Evolutionary conservation across 2,797 vertebrate species (phyloP), one percentile per base, ranked within the genome.

Genomic region (Trachurus trachurus): DNA sequence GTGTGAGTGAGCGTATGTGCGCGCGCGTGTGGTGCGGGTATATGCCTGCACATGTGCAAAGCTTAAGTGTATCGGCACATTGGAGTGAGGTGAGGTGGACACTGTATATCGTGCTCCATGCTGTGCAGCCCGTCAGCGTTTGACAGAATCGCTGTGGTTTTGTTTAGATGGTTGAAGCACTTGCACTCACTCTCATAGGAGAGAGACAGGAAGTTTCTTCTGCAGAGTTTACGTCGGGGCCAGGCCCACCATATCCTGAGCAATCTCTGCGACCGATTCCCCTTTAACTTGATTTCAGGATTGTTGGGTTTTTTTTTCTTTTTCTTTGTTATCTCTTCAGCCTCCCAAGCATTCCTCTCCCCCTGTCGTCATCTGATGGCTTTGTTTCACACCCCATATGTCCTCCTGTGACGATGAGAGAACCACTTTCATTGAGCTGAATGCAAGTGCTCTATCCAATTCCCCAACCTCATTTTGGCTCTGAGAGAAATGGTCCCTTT

Each of bases 391-490:
- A 83, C 71, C 70, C 86, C 87, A 86, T 86, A 76, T 83, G 80
- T 91, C 80, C 81, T 77, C 61, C 75, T 74, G 81, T 56, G 54
- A 88, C 81, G 80, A 82, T 87, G 85, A 89, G 71, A 79, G 78
- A 83, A 72, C 29, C 61, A 77, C 85, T 91, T 90, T 92, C 77
- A 86, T 83, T 82, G 69, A 76, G 47, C 34, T 37, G 53, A 67
- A 76, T 69, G 10, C 71, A 77, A 87, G 79, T 70, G 58, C 81
- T 90, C 88, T 87, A 88, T 93, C 89, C 88, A 91, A 92, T 93
- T 92, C 88, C 80, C 80, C 85, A 86, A 92, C 88, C 92, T 95
- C 88, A 94, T 94, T 94, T 93, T 91, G 90, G 81, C 83, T 88
- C 52, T 49, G 80, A 88, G 88, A 92, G 90, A 91, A 90, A 87